A percentile compares a stretch with the other conserved stretches of the same genome.
Conservation (phyloP, 2,113 vertebrate genomes). For the Excalfactoria chinensis region DNA sequence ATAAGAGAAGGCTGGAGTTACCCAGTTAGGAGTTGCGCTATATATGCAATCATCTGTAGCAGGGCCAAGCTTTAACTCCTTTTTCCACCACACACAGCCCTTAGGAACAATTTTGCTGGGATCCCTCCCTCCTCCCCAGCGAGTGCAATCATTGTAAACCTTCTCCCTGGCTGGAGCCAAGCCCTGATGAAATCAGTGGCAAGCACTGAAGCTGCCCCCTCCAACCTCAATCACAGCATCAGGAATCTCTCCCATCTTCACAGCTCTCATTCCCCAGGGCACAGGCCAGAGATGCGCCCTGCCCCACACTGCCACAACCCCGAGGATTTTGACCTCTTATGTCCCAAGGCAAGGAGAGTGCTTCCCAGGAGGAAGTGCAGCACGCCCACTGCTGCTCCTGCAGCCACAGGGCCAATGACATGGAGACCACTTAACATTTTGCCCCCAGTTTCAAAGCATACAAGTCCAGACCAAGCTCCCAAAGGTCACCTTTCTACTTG, state of each 20-base stretch:
- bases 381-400: not conserved
- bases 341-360: not conserved
- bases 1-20: slow-evolving; percentile 35
- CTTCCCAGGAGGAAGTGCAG: not conserved
- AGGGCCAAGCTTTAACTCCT: slow-evolving; percentile 58
- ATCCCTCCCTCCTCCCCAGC: not conserved
- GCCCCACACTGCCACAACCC: too few species aligned
- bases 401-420: not conserved
- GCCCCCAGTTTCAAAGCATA: not conserved
- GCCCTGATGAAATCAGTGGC: slow-evolving; percentile 19
- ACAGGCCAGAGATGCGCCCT: not conserved
- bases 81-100: not conserved
- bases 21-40: not conserved
- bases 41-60: not conserved
- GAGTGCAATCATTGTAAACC: slow-evolving; percentile 18
- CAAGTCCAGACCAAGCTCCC: not conserved
- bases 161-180: not conserved
- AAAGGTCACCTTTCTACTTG: not conserved
- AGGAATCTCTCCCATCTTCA: not conserved
- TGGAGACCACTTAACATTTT: not conserved
- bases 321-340: not conserved
- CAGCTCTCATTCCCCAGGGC: not conserved
- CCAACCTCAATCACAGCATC: not conserved
- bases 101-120: not conserved
- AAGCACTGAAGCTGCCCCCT: not conserved